A percentile compares a stretch with the other conserved stretches of the same genome.
Evolutionary conservation across 2,888 invertebrate genomes (phyloP).

Genomic region (Oeneis ivallda): DNA sequence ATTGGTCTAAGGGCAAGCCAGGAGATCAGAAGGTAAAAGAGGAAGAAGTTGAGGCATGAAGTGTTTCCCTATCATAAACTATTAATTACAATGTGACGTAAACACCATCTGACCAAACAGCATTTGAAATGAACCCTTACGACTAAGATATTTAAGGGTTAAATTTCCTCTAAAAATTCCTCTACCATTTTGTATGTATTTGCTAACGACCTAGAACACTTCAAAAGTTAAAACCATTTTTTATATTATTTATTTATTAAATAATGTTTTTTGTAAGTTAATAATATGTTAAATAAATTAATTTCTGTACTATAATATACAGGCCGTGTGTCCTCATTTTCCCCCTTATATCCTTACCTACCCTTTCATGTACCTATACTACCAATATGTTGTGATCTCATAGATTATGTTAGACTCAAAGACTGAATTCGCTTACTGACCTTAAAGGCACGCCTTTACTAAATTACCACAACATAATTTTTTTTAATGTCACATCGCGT

Average conservation of each 20-base stretch:
- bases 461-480: too few relatives aligned
- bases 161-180: slow-evolving; percentile 32
- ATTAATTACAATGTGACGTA: slow-evolving; percentile 58
- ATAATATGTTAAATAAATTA: slow-evolving; percentile 74
- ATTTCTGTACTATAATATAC: slow-evolving; percentile 73
- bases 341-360: slow-evolving; percentile 30
- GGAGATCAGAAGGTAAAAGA: slow-evolving; percentile 95
- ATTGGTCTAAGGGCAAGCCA: slow-evolving; percentile 95
- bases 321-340: slow-evolving; percentile 56
- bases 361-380: slow-evolving; percentile 7
- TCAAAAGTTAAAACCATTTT: slow-evolving; percentile 62
- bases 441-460: too few relatives aligned
- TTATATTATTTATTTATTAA: slow-evolving; percentile 69
- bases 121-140: slow-evolving; percentile 56
- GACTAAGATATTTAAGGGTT: slow-evolving; percentile 27
- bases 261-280: slow-evolving; percentile 74
- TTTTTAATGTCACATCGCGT: too few relatives aligned
- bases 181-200: slow-evolving; percentile 51
- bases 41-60: slow-evolving; percentile 92
- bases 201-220: slow-evolving; percentile 58
- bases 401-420: too few relatives aligned
- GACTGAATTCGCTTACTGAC: too few relatives aligned
- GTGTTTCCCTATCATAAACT: slow-evolving; percentile 61
- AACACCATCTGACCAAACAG: slow-evolving; percentile 61
- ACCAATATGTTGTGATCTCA: background rate